phyloP scores from a whole-genome alignment of 2,797 vertebrate species.

The Anisognathus igniventris region DNA sequence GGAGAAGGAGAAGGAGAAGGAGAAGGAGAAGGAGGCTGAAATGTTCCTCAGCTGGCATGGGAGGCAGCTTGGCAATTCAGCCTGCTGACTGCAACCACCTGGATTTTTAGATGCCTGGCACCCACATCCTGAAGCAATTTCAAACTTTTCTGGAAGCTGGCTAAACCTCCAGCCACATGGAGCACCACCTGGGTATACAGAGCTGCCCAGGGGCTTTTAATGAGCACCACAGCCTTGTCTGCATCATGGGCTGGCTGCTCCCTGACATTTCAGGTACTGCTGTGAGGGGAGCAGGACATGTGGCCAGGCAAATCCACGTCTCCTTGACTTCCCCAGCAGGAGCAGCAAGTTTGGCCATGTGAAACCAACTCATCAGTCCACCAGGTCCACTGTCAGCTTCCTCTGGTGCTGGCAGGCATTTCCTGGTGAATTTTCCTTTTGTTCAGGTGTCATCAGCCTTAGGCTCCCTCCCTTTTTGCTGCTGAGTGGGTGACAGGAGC shows the following conservation, averaged over 20 bases:
- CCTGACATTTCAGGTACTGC: neutral
- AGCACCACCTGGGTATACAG: neutral
- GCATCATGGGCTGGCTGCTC: neutral
- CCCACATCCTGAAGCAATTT: neutral
- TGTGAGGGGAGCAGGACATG: accelerated
- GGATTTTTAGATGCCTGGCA: neutral
- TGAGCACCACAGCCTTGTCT: neutral
- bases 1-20: neutral
- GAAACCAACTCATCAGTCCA: neutral
- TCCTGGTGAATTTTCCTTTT: neutral
- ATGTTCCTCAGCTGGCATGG: neutral
- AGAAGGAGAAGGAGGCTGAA: neutral
- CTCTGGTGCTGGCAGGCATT: neutral
- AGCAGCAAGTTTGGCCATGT: neutral
- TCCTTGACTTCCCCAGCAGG: neutral
- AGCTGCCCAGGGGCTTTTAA: neutral
- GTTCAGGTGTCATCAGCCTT: neutral
- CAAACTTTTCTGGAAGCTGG: neutral
- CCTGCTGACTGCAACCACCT: neutral
- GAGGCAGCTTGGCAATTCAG: neutral
- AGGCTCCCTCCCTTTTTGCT: neutral
- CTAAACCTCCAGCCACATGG: neutral
- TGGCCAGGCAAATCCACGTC: accelerated
- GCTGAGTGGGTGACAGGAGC: accelerated
- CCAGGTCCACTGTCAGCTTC: neutral